Evolutionary conservation across 35 echinoderm and acorn worm genomes (phyloP).

Genomic region (Heliocidaris tuberculata): DNA sequence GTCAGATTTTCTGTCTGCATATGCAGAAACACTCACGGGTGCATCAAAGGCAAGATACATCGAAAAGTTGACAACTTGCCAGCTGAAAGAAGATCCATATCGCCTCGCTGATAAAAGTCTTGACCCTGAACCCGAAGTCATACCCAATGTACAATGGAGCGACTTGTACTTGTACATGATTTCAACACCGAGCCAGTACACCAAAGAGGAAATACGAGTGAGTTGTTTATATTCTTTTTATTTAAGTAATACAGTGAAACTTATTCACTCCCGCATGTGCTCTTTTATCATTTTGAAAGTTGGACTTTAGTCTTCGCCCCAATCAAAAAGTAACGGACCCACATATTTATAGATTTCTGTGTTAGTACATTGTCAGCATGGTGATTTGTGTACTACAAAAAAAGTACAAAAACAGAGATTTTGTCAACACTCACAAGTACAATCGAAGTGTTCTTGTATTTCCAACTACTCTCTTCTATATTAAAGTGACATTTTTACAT

Average conservation of each 20-base stretch:
- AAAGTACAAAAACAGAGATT: too few species aligned
- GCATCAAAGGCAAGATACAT: neutral
- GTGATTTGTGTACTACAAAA: neutral
- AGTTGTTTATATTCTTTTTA: neutral
- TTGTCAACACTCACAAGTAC: too few species aligned
- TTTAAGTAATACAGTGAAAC: neutral
- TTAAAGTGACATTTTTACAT: too few species aligned
- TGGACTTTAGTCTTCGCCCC: too few species aligned
- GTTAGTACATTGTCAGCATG: neutral
- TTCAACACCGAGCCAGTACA: neutral
- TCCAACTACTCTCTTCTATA: too few species aligned
- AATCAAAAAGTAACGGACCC: too few species aligned
- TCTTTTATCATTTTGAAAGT: neutral
- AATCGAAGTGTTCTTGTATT: too few species aligned
- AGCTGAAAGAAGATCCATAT: neutral
- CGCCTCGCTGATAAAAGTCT: neutral
- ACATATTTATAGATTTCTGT: too few species aligned
- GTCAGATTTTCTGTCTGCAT: too few species aligned
- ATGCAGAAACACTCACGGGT: too few species aligned
- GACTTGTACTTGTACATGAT: neutral
- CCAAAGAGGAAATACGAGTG: neutral
- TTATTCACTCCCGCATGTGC: neutral
- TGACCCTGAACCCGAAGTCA: neutral
- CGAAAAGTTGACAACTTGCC: neutral
- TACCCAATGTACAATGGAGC: conserved; percentile 12